Evolutionary conservation across 2,888 invertebrate species (phyloP), one percentile per base, ranked within the genome.

Genomic region (Megalurothrips usitatus): DNA sequence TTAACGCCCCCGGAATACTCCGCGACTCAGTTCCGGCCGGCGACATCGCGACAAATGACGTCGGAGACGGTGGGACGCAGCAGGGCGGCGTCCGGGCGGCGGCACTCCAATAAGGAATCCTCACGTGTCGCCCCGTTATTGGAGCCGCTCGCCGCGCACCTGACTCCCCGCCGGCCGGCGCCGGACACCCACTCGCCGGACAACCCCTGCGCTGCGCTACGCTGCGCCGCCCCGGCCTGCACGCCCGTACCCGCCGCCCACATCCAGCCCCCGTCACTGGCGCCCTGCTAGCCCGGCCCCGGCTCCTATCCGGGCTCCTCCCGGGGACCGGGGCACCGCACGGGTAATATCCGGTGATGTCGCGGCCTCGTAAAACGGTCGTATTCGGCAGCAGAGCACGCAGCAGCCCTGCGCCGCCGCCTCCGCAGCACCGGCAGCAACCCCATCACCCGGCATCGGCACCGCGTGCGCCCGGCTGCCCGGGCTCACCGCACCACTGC

Each of bases 311-410:
- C 6, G 14, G 58, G 19, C 17, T 58, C 58, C 58, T 19, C 14
- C 19, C 49, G 49, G 10, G 12, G 34, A 43, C 34, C 34, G 34
- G 34, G 4, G 52, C 52, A 12, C 10, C 58, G 17, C 58, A 58
- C 58, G 58, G 23, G 68, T 75, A 75, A 75, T 75, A 75, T 75
- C 68, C 68, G 68, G 68, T 23, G 68, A 75, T 75, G 68, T 75
- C 58, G 58, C 58, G 58, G 58, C 58, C 68, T 75, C 68, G 68
- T 75, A 75, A 75, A 75, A 75, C 68, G 26, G 23, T n/a, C 17
- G 14, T 58, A 58, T 58, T 58, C 58, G 58, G 58, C 58, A 58
- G 58, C 19, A n/a, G 0, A 58, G 58, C 68, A 11, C 68, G 68
- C 52, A 17, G 68, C 9, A 26, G 68, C 23, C 23, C 26, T 11